Evolutionary conservation across 2,113 vertebrate species (phyloP).

Genomic region (Triplophysa rosa): DNA sequence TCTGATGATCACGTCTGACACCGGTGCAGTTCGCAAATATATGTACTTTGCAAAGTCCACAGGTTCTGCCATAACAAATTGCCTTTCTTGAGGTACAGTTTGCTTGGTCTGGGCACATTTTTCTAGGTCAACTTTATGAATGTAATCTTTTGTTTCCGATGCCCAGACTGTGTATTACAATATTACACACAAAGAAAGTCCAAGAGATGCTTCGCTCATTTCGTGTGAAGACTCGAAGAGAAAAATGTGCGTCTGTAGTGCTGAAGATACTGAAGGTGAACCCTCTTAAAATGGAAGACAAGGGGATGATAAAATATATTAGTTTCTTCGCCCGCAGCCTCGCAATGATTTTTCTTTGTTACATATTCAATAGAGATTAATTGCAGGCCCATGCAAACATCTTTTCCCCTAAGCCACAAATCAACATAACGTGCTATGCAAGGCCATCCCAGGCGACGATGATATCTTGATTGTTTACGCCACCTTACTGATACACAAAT

Average conservation of each 20-base stretch:
- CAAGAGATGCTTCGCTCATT: not conserved
- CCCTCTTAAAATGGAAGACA: constrained; percentile 16
- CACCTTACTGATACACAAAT: constrained; percentile 7
- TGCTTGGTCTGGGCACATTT: not conserved
- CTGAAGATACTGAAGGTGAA: not conserved
- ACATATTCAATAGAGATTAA: constrained; percentile 47
- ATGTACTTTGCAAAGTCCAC: not conserved
- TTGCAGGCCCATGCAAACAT: constrained; percentile 35
- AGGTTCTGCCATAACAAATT: constrained; percentile 3
- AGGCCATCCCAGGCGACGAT: constrained; percentile 20
- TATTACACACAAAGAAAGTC: not conserved
- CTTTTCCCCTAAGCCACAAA: constrained; percentile 25
- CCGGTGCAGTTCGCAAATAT: constrained; percentile 5
- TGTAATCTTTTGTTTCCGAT: not conserved
- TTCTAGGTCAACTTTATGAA: constrained; percentile 3
- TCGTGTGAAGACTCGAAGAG: not conserved
- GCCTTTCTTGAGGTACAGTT: constrained; percentile 4
- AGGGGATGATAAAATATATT: constrained; percentile 9
- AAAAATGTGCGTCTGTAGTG: not conserved
- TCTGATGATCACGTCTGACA: not conserved
- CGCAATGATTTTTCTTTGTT: constrained; percentile 15
- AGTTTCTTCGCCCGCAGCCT: constrained; percentile 1
- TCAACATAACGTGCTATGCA: constrained; percentile 16
- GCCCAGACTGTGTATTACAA: not conserved
- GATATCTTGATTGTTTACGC: constrained; percentile 29